Evolutionary conservation across 2,797 vertebrate genomes (phyloP), one percentile per base, ranked within the genome.

Genomic region (Coracias cyanogaster): DNA sequence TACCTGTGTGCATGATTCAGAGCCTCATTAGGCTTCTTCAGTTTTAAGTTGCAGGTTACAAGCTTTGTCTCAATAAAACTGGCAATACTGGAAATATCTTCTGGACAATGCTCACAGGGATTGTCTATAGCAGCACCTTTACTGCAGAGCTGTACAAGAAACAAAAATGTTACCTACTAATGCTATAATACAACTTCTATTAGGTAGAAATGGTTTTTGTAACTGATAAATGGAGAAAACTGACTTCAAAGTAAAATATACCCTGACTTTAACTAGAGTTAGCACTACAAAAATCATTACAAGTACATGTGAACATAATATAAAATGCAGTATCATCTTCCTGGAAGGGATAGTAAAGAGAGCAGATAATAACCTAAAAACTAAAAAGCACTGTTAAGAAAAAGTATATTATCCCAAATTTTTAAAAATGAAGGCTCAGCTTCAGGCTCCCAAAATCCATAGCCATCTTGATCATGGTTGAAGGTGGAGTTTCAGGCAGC

Each of bases 1-100:
- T 97, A 98, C 98, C 98, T 98, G 96, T 98, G 97, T 14, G 98
- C 97, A 78, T 98, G 98, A 96, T 97, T 96, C 83, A 98, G 77
- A 55, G 98, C 98, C 62, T 97, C 94, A 49, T 97, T 96, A 19
- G 97, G 97, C 78, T 96, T 98, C 80, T 82, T 97, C 97, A 98
- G 97, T 57, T 96, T 97, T 62, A 98, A 96, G 91, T 81, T 98
- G 96, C 98, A 98, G 46, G 58, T 97, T 88, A 96, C 98, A 69
- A 98, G 97, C 78, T 98, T 98, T 79, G 97, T 97, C 96, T 98
- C 97, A 83, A 97, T 98, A 91, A 98, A 98, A 96, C 98, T 97
- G 82, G 91, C 92, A 33, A 98, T 86, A 11, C 97, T 97, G 76
- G 96, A 97, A 92, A 98, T 97, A 33, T 98, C 97, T 90, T 98